Base-by-base conservation (phyloP, 2,888 invertebrate genomes). In the Escarpia spicata region DNA sequence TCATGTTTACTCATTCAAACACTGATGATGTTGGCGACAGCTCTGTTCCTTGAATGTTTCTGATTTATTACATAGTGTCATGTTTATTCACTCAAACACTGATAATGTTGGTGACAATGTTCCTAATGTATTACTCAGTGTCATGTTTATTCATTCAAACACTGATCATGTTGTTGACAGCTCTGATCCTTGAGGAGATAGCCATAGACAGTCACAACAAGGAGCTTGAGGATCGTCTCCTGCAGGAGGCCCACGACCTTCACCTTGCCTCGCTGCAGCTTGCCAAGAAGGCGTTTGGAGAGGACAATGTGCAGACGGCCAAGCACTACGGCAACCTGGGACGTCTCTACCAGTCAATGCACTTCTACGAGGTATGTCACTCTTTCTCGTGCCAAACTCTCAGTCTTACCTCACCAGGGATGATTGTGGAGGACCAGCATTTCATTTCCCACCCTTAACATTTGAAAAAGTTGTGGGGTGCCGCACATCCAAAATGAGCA, bases 271-370 rank as follows among this genome's bases (percentile, higher is more conserved):
- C 99, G 6, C 97, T 99, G 92, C 97, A 97, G 92, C 97, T 98
- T 90, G 98, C 98, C 26, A 97, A 98, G 96, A 97, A 98, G 96
- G 98, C 98, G 0, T 99, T 99, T 96, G 99, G 99, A 0, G 98
- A 99, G 97, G 97, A 98, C 96, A 99, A 99, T 97, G 98, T 99
- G 89, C 98, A 99, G 97, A 99, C 99, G 0, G 99, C 99, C 92
- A 99, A 99, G 96, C 98, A 99, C 96, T 99, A 99, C 97, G 99
- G 99, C 19, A 99, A 99, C 97, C 97, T 99, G 92, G 99, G 99
- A 93, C 97, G 99, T 26, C 97, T 99, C 26, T 99, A 99, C 97
- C 99, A 99, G 97, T 98, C 98, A 95, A 99, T 99, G 98, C 97
- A 97, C 96, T 97, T 98, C 96, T 98, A 98, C 96, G 97, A 98